These are phyloP conservation scores for Corydoras maculifer DNA, from an alignment of 2,113 vertebrate genomes.

Conservation along the genomic window DNA sequence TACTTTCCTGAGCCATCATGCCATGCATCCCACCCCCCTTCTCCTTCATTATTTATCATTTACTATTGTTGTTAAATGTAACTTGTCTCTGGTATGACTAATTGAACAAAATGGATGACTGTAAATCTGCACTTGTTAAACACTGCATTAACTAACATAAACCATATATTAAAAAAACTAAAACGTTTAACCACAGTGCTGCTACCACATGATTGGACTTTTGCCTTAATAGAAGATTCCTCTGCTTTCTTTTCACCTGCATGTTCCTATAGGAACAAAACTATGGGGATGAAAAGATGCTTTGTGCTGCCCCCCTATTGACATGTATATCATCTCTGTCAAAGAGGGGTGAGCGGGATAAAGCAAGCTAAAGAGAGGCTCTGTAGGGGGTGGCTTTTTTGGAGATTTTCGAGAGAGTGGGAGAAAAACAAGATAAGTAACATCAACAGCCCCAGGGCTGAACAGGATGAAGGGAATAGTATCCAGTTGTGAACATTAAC, in stretches of 20 bases:
- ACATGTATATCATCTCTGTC: slow-evolving; percentile 70
- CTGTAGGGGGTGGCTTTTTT: neutral
- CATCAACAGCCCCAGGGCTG: slow-evolving; percentile 30
- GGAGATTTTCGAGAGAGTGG: slow-evolving; percentile 45
- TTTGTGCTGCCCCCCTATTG: slow-evolving; percentile 63
- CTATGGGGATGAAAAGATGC: slow-evolving; percentile 54
- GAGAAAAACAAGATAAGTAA: slow-evolving; percentile 48
- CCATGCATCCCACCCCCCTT: slow-evolving; percentile 1
- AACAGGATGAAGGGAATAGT: slow-evolving; percentile 26
- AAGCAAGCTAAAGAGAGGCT: slow-evolving; percentile 20
- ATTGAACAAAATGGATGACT: neutral
- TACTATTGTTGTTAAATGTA: neutral
- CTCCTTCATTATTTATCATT: neutral
- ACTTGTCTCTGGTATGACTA: neutral
- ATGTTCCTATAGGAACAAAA: slow-evolving; percentile 48
- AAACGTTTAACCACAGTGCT: neutral
- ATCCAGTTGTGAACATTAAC: slow-evolving; percentile 10
- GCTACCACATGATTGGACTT: neutral
- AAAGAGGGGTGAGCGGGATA: slow-evolving; percentile 36
- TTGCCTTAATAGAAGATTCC: slow-evolving; percentile 39
- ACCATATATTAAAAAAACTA: neutral
- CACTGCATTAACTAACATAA: neutral
- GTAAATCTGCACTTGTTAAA: neutral
- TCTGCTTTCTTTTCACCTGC: slow-evolving; percentile 56
- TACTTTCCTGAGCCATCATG: neutral